Conservation (phyloP, 2,113 vertebrate genomes). For the Xiphias gladius region DNA sequence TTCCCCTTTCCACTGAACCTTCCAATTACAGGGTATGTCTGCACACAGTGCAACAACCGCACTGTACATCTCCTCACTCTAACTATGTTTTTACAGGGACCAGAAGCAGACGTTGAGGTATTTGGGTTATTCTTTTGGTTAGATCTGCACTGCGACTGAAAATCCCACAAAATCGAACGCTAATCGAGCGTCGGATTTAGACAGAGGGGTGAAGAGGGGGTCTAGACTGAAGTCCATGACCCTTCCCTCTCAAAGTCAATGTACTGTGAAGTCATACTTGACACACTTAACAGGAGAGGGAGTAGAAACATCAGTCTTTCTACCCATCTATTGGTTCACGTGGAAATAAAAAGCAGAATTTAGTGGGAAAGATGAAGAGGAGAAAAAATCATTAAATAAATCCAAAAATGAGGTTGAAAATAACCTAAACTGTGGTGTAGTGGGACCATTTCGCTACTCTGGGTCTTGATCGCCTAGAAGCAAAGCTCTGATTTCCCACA, state of each 20-base stretch:
- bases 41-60: constrained; percentile 49
- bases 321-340: constrained; percentile 27
- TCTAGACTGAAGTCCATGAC: constrained; percentile 60
- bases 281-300: constrained; percentile 42
- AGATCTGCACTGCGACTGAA: constrained; percentile 63
- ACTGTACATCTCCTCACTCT: constrained; percentile 70
- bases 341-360: constrained; percentile 50
- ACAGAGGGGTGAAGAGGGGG: constrained; percentile 20
- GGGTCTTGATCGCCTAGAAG: constrained; percentile 32
- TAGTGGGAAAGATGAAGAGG: constrained; percentile 44
- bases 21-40: constrained; percentile 72
- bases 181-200: constrained; percentile 75
- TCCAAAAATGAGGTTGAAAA: constrained; percentile 58
- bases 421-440: constrained; percentile 35
- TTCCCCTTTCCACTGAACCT: constrained; percentile 75
- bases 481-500: constrained; percentile 54
- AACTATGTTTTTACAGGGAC: constrained; percentile 79
- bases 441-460: constrained; percentile 23
- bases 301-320: constrained; percentile 31
- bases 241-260: constrained; percentile 56
- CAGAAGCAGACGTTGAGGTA: constrained; percentile 78
- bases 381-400: constrained; percentile 54
- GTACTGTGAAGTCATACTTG: constrained; percentile 63
- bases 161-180: constrained; percentile 73
- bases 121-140: constrained; percentile 78